These are phyloP conservation scores for Plusia festucae DNA, from an alignment of 2,888 invertebrate genomes.

Conservation along the genomic window DNA sequence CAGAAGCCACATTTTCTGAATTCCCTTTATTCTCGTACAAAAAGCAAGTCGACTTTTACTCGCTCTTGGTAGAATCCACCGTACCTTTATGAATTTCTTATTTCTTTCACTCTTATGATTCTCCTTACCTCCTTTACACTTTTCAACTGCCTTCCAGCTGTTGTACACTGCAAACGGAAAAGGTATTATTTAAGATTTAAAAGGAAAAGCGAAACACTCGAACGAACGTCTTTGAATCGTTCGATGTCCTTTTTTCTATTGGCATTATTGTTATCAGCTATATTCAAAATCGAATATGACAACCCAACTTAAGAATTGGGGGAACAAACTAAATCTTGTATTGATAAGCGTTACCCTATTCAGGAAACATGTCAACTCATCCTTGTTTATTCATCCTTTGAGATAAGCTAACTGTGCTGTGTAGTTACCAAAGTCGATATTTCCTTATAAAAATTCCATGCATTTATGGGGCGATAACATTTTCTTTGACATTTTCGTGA, in stretches of 20 bases:
- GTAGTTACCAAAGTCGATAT: constrained; percentile 39
- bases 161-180: constrained; percentile 10
- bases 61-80: constrained; percentile 36
- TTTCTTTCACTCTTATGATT: constrained; percentile 29
- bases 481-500: constrained; percentile 51
- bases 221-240: neutral
- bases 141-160: constrained; percentile 3
- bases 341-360: constrained; percentile 26
- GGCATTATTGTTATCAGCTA: constrained; percentile 7
- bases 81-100: constrained; percentile 40
- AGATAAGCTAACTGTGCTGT: constrained; percentile 28
- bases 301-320: constrained; percentile 13
- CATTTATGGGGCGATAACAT: constrained; percentile 52
- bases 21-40: neutral
- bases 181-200: constrained; percentile 7
- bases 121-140: constrained; percentile 9
- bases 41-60: constrained; percentile 39
- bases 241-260: constrained; percentile 23
- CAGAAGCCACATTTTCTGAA: neutral
- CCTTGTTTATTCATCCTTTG: constrained; percentile 36
- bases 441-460: constrained; percentile 54
- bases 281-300: constrained; percentile 24
- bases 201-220: constrained; percentile 4
- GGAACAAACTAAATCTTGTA: constrained; percentile 9
- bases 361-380: constrained; percentile 22